Evolutionary conservation across 1,140 invertebrate genomes (phyloP), one percentile per base, ranked within the genome.

Genomic region (Lasioglossum baleicum): DNA sequence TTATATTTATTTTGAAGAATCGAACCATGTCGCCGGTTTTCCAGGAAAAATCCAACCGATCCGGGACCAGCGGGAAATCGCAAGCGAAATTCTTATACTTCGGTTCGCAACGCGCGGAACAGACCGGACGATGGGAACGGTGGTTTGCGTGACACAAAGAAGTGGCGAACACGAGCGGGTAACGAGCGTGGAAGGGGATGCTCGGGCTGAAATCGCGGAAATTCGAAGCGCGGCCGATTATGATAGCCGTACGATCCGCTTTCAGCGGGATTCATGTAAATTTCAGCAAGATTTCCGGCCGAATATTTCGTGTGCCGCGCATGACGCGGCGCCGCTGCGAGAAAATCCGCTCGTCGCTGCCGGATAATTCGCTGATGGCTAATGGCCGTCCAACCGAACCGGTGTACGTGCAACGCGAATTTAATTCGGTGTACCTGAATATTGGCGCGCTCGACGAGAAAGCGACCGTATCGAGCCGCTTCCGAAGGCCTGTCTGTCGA

Each of bases 321-420:
- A 44, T 58, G 22, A 48, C 42, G 68, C 42, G 31, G 58, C 35
- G 72, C 20, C 58, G 69, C 31, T 31, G 68, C 82, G 83, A 84
- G 83, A 85, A 84, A 85, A 85, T 84, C 83, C 78, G 53, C 71
- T 75, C 71, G 31, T 67, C 77, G 61, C 48, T 80, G 60, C 22
- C 68, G 64, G 80, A 85, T 86, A 82, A 85, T 85, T 86, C 71
- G 80, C 42, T 82, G 80, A 82, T 86, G 75, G 84, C 83, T 85
- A 85, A 86, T 85, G 75, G 84, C 80, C 72, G 58, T 73, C 74
- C 79, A 78, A 80, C 51, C 75, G 56, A 64, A 51, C 68, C 51
- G 17, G 40, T 72, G 73, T 75, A 70, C 66, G 58, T 69, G 79
- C 31, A 80, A 79, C 63, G 71, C 15, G 75, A 84, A 86, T 86